Evolutionary conservation across 1,140 invertebrate species (phyloP).

Genomic region (Cydia strobilella): DNA sequence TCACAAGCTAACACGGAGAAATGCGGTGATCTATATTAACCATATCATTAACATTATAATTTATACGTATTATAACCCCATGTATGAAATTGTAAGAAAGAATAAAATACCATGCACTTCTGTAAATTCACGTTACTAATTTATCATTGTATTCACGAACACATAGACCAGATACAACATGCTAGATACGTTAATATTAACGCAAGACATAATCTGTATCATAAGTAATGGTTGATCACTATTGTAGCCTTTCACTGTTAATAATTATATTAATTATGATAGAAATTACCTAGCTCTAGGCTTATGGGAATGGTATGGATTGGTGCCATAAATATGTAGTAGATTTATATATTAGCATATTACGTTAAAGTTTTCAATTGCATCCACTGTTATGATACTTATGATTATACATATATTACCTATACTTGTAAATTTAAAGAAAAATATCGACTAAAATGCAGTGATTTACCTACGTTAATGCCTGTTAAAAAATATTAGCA

Average conservation of each 20-base stretch:
- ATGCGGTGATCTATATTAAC: slow-evolving; percentile 17
- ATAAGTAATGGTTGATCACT: slow-evolving; percentile 25
- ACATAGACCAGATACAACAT: slow-evolving; percentile 4
- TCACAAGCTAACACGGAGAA: slow-evolving; percentile 31
- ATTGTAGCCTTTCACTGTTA: slow-evolving; percentile 15
- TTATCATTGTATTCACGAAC: slow-evolving; percentile 26
- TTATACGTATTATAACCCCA: slow-evolving; percentile 10
- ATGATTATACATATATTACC: background rate
- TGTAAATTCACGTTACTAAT: slow-evolving; percentile 34
- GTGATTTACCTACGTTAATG: slow-evolving; percentile 8
- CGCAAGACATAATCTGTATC: slow-evolving; percentile 23
- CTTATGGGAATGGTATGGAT: slow-evolving; percentile 29
- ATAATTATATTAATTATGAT: background rate
- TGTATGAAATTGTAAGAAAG: slow-evolving; percentile 27
- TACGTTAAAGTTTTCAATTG: background rate
- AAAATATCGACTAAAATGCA: slow-evolving; percentile 5
- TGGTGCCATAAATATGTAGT: slow-evolving; percentile 16
- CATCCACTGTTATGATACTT: slow-evolving; percentile 2
- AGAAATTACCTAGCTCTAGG: slow-evolving; percentile 31
- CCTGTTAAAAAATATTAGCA: slow-evolving; percentile 26
- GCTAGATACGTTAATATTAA: slow-evolving; percentile 27
- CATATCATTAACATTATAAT: slow-evolving; percentile 3
- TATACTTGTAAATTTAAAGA: background rate
- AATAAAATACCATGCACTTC: slow-evolving; percentile 69
- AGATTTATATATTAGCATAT: slow-evolving; percentile 22